Percentiles rank a stretch among this genome's conserved stretches.
Conservation (phyloP, 2,888 invertebrate species). For the Dorcus hopei region DNA sequence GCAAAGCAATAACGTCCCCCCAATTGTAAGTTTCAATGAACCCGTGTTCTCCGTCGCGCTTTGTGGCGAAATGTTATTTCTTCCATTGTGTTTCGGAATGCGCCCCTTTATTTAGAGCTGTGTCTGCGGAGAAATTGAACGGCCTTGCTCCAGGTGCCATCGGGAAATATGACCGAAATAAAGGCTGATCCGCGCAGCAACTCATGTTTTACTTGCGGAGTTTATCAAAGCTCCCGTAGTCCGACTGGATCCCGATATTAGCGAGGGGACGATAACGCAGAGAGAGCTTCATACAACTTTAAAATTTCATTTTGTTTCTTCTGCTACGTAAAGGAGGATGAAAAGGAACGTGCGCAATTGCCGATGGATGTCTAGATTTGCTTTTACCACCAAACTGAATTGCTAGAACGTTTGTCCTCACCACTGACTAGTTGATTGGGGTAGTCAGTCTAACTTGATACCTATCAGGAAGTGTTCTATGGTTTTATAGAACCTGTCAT, state of each 20-base stretch:
- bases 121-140: conserved; percentile 26
- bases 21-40: conserved; percentile 19
- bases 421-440: conserved; percentile 25
- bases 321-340: conserved; percentile 18
- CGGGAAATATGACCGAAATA: conserved; percentile 24
- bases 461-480: too few species aligned
- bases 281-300: conserved; percentile 33
- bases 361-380: conserved; percentile 10
- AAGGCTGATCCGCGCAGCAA: conserved; percentile 20
- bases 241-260: conserved; percentile 26
- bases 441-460: conserved; percentile 17
- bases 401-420: conserved; percentile 17
- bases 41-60: conserved; percentile 13
- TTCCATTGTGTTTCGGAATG: conserved; percentile 18
- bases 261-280: conserved; percentile 31
- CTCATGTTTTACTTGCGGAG: conserved; percentile 27
- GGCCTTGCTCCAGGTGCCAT: conserved; percentile 23
- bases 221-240: conserved; percentile 26
- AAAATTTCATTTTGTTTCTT: conserved; percentile 35
- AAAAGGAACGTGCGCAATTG: conserved; percentile 27
- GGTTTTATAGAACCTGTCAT: too few species aligned
- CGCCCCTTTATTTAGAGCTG: conserved; percentile 23
- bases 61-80: conserved; percentile 22
- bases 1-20: conserved; percentile 17
- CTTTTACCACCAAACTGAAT: background rate